Evolutionary conservation across 2,888 invertebrate genomes (phyloP).

Genomic region (Troides oblongomaculatus): DNA sequence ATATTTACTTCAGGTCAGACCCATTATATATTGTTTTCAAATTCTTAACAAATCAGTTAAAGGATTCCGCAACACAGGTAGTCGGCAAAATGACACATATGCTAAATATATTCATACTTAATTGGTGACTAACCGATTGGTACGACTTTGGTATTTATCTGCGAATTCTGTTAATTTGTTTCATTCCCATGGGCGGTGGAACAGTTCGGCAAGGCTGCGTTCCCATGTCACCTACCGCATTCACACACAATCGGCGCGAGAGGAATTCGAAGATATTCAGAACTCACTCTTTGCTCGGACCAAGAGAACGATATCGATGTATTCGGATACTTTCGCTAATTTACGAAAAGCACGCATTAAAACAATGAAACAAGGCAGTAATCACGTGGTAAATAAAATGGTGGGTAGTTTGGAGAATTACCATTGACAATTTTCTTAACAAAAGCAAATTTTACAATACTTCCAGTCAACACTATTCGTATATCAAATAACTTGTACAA

Average conservation of each 20-base stretch:
- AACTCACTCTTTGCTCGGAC: background rate
- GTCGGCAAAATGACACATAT: conserved; percentile 1
- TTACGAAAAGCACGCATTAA: background rate
- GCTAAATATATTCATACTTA: background rate
- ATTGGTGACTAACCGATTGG: conserved; percentile 32
- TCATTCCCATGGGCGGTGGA: conserved; percentile 63
- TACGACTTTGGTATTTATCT: conserved; percentile 33
- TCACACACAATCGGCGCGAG: conserved; percentile 42
- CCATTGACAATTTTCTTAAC: background rate
- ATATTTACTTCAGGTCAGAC: background rate
- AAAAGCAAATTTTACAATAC: background rate
- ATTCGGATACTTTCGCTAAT: background rate
- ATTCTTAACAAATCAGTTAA: background rate
- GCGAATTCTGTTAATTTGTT: conserved; percentile 56
- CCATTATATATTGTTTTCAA: background rate
- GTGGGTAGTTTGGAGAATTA: too few species aligned
- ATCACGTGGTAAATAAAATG: too few species aligned
- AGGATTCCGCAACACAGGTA: conserved; percentile 4
- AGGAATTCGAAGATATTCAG: conserved; percentile 39
- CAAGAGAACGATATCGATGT: too few species aligned
- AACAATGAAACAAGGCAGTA: too few species aligned
- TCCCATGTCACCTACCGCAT: conserved; percentile 58
- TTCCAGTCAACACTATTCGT: too few species aligned
- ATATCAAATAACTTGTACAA: background rate
- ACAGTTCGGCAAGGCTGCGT: conserved; percentile 54